Evolutionary conservation across 37 sponge, comb jelly and placozoan genomes (phyloP).

Genomic region (Hormiphora californensis): DNA sequence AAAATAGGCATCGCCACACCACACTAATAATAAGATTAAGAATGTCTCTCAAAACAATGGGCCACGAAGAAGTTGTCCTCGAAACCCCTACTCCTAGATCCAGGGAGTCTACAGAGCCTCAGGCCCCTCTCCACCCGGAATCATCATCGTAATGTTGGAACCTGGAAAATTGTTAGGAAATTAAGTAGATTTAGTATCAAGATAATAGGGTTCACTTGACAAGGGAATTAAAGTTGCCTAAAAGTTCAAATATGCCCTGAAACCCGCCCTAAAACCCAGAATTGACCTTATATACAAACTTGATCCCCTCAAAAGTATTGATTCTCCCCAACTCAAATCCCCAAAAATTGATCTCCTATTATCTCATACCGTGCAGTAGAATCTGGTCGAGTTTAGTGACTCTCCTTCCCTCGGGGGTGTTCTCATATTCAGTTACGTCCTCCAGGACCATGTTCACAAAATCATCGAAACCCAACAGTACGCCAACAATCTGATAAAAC

Average conservation of each 20-base stretch:
- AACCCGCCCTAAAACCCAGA: no score
- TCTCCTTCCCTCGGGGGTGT: constrained; percentile 85
- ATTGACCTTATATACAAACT: no score
- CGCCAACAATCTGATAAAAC: constrained; percentile 76
- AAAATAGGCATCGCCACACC: neutral
- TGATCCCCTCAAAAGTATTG: no score
- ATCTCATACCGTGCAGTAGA: constrained; percentile 78
- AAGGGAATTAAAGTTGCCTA: no score
- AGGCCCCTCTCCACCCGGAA: constrained; percentile 23
- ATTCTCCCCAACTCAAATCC: no score
- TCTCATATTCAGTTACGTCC: constrained; percentile 66
- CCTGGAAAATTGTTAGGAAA: no score
- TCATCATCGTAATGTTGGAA: constrained; percentile 39
- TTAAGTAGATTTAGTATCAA: no score
- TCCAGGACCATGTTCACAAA: constrained; percentile 85
- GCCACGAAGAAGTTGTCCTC: neutral
- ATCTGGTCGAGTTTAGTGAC: constrained; percentile 96
- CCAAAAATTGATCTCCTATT: no score
- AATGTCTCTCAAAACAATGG: neutral
- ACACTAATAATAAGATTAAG: neutral
- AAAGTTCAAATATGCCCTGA: no score
- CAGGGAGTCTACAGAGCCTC: neutral
- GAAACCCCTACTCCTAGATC: neutral
- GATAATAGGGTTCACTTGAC: no score
- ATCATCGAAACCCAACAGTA: constrained; percentile 95